Percentiles rank a stretch among this genome's conserved stretches.
Conservation (phyloP, 2,113 vertebrate species). For the Condylura cristata region DNA sequence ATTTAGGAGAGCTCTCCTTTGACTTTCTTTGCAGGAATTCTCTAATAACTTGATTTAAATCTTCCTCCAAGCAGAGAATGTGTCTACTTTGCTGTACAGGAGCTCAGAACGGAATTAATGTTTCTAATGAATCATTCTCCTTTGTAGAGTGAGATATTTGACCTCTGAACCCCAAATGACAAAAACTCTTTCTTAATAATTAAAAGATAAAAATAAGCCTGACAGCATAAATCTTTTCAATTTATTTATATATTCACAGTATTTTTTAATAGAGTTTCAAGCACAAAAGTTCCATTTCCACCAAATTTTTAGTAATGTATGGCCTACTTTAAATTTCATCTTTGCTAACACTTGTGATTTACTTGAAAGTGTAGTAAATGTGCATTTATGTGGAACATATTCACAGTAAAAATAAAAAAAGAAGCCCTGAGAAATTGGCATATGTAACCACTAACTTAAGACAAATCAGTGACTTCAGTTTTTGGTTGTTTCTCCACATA, state of each 20-base stretch:
- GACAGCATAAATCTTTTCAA: not conserved
- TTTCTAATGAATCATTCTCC: conserved; percentile 44
- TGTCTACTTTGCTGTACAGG: not conserved
- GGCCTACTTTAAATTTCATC: conserved; percentile 40
- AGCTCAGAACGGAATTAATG: conserved; percentile 42
- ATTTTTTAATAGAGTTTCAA: not conserved
- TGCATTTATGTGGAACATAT: not conserved
- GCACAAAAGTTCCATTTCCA: conserved; percentile 4
- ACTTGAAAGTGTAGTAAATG: not conserved
- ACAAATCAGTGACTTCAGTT: not conserved
- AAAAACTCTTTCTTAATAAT: conserved; percentile 44
- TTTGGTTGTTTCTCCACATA: not conserved
- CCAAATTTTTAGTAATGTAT: conserved; percentile 14
- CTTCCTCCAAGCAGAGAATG: not conserved
- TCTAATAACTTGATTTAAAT: conserved; percentile 57
- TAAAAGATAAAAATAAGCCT: conserved; percentile 55
- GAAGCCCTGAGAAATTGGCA: not conserved
- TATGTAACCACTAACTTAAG: not conserved
- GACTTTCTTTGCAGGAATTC: conserved; percentile 35
- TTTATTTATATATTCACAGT: conserved; percentile 41
- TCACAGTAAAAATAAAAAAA: not conserved
- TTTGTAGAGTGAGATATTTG: conserved; percentile 21
- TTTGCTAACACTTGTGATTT: conserved; percentile 36
- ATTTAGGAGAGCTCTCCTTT: conserved; percentile 23
- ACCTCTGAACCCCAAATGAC: conserved; percentile 22